Percentiles rank a stretch among this genome's conserved stretches.
Conservation (phyloP, 1,140 invertebrate species). For the Drosophila auraria region DNA sequence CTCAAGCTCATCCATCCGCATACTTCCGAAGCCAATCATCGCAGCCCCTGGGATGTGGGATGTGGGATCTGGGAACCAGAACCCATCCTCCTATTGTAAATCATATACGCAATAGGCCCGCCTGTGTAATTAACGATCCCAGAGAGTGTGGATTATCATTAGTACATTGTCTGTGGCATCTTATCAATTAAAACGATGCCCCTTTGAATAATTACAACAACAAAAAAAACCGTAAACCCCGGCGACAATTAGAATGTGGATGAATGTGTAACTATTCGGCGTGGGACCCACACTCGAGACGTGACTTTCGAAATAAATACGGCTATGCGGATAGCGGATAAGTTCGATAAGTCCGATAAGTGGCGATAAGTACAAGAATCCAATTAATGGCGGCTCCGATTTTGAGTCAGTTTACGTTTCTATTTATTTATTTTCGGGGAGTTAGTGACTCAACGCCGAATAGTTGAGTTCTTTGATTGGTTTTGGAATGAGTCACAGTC, state of each 20-base stretch:
- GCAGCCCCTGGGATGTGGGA: slow-evolving; percentile 24
- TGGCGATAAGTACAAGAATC: slow-evolving; percentile 31
- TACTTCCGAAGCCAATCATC: slow-evolving; percentile 36
- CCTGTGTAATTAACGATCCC: slow-evolving; percentile 35
- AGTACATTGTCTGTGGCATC: slow-evolving; percentile 38
- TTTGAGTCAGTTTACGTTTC: slow-evolving; percentile 2
- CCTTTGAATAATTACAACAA: slow-evolving; percentile 33
- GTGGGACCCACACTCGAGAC: slow-evolving; percentile 16
- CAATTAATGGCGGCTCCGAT: slow-evolving; percentile 25
- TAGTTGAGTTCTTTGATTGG: slow-evolving; percentile 19
- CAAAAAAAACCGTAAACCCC: slow-evolving; percentile 22
- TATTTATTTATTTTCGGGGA: neutral
- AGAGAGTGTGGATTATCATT: slow-evolving; percentile 28
- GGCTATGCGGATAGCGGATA: slow-evolving; percentile 9
- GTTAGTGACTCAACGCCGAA: slow-evolving; percentile 9
- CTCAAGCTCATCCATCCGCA: slow-evolving; percentile 17
- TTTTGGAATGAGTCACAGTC: slow-evolving; percentile 14
- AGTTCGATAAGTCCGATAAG: slow-evolving; percentile 13
- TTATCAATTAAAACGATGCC: slow-evolving; percentile 47
- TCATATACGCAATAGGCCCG: slow-evolving; percentile 9
- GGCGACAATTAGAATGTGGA: slow-evolving; percentile 38
- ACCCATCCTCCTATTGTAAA: slow-evolving; percentile 33
- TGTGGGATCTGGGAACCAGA: slow-evolving; percentile 8
- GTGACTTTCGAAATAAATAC: slow-evolving; percentile 28
- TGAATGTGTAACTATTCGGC: slow-evolving; percentile 28